Base-by-base conservation (phyloP, 37 sponge, comb jelly and placozoan species). In the Crambe crambe region DNA sequence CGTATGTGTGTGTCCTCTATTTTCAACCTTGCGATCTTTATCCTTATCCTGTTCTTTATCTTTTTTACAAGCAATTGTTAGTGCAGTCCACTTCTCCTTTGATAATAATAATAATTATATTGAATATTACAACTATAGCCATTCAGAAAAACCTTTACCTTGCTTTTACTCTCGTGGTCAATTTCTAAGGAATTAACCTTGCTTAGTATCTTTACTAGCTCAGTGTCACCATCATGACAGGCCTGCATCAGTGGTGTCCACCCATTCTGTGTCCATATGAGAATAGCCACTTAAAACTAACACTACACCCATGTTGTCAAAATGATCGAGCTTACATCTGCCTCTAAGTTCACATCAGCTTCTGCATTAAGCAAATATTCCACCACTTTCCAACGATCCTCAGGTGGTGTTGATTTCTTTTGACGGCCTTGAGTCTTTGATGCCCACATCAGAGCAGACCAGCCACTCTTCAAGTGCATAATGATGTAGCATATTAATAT, bases 161-260 rank as follows among this genome's bases (percentile, higher is more conserved):
- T 66, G 37, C 67, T 15, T n/a, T 66, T 66, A 18, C 37, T 35
- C 67, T 36, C 36, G 67, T 66, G 67, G 37, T 66, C 36, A 66
- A 66, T 31, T 36, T 30, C 3, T 18, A 58, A 26, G 59, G 67
- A 31, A 31, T 66, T 20, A 30, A 31, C 6, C 27, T 9, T 8
- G 37, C 37, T 17, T 21, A 66, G 27, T 25, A 66, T 31, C 67
- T 66, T 25, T 2, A 66, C 67, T 6, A 66, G 37, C 36, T 66
- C 27, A 36, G 36, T 35, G 67, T 66, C 36, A 37, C 67, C 67
- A 66, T 66, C 67, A 35, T 66, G 67, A 35, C 67, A 35, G 34
- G 67, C 67, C 34, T 66, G 67, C 67, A 66, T 66, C 27, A 66
- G 37, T 66, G 67, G 67, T 6, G 67, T 66, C 67, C 67, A 66